Conservation (phyloP, 2,113 vertebrate genomes). For the Balaeniceps rex region DNA sequence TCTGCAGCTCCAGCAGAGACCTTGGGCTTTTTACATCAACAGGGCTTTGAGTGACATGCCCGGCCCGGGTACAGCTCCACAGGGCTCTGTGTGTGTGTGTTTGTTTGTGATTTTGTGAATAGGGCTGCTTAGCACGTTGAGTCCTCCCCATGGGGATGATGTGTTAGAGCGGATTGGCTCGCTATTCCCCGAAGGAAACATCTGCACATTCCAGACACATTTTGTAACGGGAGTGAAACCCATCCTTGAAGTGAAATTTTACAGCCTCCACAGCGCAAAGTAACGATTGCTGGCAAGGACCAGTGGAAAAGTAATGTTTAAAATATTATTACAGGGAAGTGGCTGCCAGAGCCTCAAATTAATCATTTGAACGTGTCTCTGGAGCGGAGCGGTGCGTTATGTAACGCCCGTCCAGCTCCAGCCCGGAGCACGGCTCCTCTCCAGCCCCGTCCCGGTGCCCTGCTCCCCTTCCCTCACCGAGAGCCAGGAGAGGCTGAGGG, state of each 20-base stretch:
- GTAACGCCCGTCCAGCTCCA: conserved; percentile 46
- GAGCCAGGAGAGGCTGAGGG: not conserved
- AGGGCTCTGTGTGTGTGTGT: not conserved
- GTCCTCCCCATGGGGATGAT: conserved; percentile 30
- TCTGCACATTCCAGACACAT: conserved; percentile 97
- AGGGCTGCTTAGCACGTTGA: conserved; percentile 23
- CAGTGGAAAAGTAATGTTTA: conserved; percentile 77
- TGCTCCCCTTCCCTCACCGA: not conserved
- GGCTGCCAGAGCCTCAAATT: conserved; percentile 66
- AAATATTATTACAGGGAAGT: conserved; percentile 73
- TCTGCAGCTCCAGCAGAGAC: not conserved
- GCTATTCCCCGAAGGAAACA: conserved; percentile 88
- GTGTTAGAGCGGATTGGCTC: conserved; percentile 62
- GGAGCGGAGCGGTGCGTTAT: conserved; percentile 43
- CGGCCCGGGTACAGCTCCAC: not conserved
- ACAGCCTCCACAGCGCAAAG: conserved; percentile 68
- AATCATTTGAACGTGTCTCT: conserved; percentile 59
- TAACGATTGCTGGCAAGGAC: conserved; percentile 62
- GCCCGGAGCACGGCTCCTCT: not conserved
- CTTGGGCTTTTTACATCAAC: not conserved
- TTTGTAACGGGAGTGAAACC: conserved; percentile 85
- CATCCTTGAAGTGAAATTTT: conserved; percentile 72
- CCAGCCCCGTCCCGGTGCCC: not conserved
- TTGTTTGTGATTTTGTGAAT: conserved; percentile 68
- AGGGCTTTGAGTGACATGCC: not conserved